A percentile compares a stretch with the other conserved stretches of the same genome.
Evolutionary conservation across 1,140 invertebrate genomes (phyloP).

Genomic region (Heliconius eleuchia): DNA sequence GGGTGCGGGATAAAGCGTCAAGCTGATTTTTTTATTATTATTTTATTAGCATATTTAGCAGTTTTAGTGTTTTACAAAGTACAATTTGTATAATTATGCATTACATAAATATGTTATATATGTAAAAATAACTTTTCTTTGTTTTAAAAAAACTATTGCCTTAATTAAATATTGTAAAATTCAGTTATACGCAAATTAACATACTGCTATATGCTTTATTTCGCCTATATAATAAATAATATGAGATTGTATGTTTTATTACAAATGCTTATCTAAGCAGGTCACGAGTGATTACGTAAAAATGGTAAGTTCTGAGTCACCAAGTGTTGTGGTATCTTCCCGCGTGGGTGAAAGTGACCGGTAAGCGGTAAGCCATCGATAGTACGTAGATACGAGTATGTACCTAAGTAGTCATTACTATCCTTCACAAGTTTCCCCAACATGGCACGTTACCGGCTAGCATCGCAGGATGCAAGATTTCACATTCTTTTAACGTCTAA

Average conservation of each 20-base stretch:
- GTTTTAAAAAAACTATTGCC: neutral
- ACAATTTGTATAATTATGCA: neutral
- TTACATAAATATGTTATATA: neutral
- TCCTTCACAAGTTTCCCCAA: constrained; percentile 33
- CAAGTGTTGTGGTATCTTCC: constrained; percentile 21
- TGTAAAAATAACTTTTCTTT: neutral
- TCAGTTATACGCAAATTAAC: neutral
- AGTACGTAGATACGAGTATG: neutral
- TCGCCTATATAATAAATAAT: neutral
- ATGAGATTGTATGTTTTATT: neutral
- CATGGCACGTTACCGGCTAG: constrained; percentile 31
- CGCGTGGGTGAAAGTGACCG: constrained; percentile 41
- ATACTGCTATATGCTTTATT: neutral
- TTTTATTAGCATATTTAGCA: neutral
- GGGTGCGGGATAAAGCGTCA: too few species aligned
- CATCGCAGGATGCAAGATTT: constrained; percentile 39
- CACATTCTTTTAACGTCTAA: constrained; percentile 38
- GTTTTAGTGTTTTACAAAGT: neutral
- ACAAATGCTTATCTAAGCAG: constrained; percentile 26
- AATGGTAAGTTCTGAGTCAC: constrained; percentile 29
- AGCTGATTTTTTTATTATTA: too few species aligned
- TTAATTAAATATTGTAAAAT: neutral
- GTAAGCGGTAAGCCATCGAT: constrained; percentile 16
- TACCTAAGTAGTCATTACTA: constrained; percentile 24
- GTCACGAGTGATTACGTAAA: constrained; percentile 42